phyloP scores from a whole-genome alignment of 2,797 vertebrate species.

The Varecia variegata region DNA sequence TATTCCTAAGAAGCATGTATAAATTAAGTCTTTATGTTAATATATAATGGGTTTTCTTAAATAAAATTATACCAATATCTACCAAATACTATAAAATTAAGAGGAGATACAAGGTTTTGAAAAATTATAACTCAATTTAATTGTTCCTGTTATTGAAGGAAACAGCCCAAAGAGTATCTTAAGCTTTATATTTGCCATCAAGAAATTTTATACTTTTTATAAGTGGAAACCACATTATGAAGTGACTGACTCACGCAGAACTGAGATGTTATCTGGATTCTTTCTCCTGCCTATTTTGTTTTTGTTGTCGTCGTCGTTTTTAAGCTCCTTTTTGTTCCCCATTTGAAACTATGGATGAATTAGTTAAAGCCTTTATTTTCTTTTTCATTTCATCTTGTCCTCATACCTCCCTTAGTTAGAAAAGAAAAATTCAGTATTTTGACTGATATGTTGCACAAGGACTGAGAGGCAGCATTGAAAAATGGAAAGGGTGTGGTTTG shows the following conservation, averaged over 20 bases:
- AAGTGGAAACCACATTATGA: background rate
- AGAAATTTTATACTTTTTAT: constrained; percentile 48
- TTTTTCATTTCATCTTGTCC: constrained; percentile 44
- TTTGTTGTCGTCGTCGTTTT: constrained; percentile 25
- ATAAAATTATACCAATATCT: background rate
- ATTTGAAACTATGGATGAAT: constrained; percentile 45
- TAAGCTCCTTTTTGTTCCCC: constrained; percentile 37
- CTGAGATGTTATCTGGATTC: constrained; percentile 38
- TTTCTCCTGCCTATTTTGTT: constrained; percentile 31
- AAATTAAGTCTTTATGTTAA: background rate
- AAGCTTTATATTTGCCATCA: constrained; percentile 52
- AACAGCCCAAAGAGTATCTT: background rate
- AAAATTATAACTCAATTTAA: constrained; percentile 24
- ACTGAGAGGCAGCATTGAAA: background rate
- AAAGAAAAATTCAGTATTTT: constrained; percentile 47
- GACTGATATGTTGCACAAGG: background rate
- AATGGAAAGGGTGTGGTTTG: background rate
- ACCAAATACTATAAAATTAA: background rate
- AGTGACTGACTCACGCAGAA: background rate
- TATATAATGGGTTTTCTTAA: background rate
- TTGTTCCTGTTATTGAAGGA: constrained; percentile 38
- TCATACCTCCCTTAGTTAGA: background rate
- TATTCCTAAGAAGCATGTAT: background rate
- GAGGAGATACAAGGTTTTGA: background rate
- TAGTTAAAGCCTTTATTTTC: constrained; percentile 53